Percentiles rank a stretch among this genome's conserved stretches.
These are phyloP conservation scores for Auanema freiburgensis DNA, from an alignment of 2,888 invertebrate genomes.

Conservation along the genomic window DNA sequence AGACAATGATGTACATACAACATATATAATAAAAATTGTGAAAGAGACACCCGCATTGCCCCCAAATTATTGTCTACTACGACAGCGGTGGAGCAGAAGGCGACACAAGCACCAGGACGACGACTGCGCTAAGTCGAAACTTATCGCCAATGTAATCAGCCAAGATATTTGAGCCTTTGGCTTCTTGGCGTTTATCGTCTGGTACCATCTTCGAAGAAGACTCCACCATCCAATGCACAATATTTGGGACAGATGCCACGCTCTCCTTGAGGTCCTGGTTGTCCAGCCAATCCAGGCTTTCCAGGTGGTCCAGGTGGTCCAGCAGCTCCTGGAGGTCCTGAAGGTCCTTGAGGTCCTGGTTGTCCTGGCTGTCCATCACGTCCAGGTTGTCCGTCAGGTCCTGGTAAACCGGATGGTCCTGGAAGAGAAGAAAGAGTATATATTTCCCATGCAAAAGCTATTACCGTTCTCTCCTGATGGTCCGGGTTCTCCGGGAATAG, in stretches of 20 bases:
- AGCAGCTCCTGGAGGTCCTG: slow-evolving; percentile 55
- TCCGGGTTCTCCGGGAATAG: slow-evolving; percentile 61
- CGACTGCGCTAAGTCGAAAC: too few relatives aligned
- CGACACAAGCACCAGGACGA: too few relatives aligned
- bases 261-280: slow-evolving; percentile 56
- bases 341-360: slow-evolving; percentile 52
- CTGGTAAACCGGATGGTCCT: slow-evolving; percentile 50
- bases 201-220: slow-evolving; percentile 53
- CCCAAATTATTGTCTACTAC: too few relatives aligned
- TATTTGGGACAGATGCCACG: slow-evolving; percentile 53
- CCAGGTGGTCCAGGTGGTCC: slow-evolving; percentile 47
- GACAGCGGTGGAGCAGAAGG: too few relatives aligned
- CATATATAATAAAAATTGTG: too few relatives aligned
- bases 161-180: too few relatives aligned
- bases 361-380: slow-evolving; percentile 57
- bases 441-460: background rate
- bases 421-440: slow-evolving; percentile 13
- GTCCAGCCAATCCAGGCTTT: slow-evolving; percentile 48
- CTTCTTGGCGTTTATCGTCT: too few relatives aligned
- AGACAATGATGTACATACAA: too few relatives aligned
- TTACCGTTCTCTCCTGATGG: slow-evolving; percentile 52
- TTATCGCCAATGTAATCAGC: too few relatives aligned
- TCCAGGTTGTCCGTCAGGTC: slow-evolving; percentile 59
- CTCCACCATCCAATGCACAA: slow-evolving; percentile 53
- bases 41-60: too few relatives aligned